These are phyloP conservation scores for Montifringilla adamsi DNA, from an alignment of 2,113 vertebrate genomes.

Conservation along the genomic window DNA sequence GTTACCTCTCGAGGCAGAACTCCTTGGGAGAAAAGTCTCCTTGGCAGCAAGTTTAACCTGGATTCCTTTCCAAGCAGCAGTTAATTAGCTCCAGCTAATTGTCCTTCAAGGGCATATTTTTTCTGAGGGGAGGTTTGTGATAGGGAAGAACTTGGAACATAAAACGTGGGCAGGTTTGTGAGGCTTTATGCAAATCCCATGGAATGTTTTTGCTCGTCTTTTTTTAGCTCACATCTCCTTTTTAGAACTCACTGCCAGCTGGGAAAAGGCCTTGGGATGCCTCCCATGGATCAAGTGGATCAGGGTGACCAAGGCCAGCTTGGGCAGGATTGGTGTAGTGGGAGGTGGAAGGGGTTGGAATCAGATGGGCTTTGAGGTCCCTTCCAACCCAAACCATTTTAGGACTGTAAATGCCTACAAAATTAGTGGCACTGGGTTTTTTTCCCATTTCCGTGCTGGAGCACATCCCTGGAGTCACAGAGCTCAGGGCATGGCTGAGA, in stretches of 20 bases:
- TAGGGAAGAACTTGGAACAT: background rate
- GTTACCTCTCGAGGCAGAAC: background rate
- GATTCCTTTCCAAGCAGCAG: constrained; percentile 8
- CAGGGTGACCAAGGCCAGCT: background rate
- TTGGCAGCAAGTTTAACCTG: background rate
- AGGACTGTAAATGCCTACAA: background rate
- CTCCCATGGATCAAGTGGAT: accelerated
- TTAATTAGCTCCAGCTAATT: constrained; percentile 52
- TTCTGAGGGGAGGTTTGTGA: background rate
- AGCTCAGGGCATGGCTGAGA: background rate
- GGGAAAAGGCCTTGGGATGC: background rate
- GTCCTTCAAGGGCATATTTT: constrained; percentile 16
- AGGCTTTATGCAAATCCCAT: background rate
- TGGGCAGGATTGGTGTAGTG: background rate
- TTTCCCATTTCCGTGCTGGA: background rate
- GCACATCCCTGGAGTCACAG: background rate
- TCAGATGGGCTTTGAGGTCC: background rate
- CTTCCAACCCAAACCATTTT: background rate
- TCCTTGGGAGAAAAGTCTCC: background rate
- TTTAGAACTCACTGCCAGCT: background rate
- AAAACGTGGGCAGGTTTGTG: background rate
- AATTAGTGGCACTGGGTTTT: background rate
- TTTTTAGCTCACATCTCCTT: background rate
- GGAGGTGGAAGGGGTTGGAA: background rate
- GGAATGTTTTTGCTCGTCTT: background rate